Percentiles rank a stretch among this genome's conserved stretches.
phyloP scores from a whole-genome alignment of 2,113 vertebrate genomes.

The Zapornia atra region DNA sequence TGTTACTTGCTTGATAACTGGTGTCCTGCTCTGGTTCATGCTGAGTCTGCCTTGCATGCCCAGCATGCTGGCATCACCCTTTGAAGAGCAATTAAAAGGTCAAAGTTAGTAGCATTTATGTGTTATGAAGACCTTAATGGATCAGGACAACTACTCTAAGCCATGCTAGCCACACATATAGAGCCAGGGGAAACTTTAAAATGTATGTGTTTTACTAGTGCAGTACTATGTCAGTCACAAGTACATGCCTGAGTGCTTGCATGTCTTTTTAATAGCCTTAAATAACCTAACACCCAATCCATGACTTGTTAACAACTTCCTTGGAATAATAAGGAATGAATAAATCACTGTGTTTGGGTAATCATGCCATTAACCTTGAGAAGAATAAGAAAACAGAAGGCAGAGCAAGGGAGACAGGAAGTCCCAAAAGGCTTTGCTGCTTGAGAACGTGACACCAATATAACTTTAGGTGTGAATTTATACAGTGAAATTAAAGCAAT shows the following conservation, averaged over 20 bases:
- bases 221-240: conserved; percentile 19
- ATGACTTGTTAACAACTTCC: conserved; percentile 64
- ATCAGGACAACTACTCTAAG: background rate
- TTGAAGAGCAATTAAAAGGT: conserved; percentile 15
- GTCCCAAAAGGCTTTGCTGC: conserved; percentile 8
- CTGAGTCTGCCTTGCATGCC: background rate
- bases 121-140: background rate
- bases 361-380: conserved; percentile 16
- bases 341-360: conserved; percentile 42
- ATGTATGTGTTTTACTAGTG: background rate
- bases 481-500: background rate
- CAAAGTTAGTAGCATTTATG: background rate
- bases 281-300: conserved; percentile 61
- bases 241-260: background rate
- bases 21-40: background rate
- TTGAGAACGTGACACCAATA: background rate
- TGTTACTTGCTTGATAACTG: conserved; percentile 17
- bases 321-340: conserved; percentile 59
- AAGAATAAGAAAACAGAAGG: conserved; percentile 26
- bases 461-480: background rate
- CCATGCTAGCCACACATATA: background rate
- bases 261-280: conserved; percentile 53
- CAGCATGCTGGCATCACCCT: background rate
- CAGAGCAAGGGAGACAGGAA: background rate
- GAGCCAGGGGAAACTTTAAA: conserved; percentile 2